These are phyloP conservation scores for Beris chalybata DNA, from an alignment of 2,888 invertebrate genomes.

Conservation along the genomic window DNA sequence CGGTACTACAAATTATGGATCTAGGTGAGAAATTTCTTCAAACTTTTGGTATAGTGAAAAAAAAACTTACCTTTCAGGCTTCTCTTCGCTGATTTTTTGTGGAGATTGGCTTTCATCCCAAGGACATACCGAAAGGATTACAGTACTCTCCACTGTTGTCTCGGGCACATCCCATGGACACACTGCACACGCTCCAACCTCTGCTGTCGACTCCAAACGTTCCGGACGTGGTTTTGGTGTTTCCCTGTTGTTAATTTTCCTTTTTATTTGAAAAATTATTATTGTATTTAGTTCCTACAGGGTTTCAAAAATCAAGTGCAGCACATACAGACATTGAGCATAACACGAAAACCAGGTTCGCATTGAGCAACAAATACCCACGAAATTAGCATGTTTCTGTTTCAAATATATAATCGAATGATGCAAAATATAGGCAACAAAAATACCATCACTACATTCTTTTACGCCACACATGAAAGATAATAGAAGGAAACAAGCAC, in stretches of 20 bases:
- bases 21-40: neutral
- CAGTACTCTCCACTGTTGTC: conserved; percentile 39
- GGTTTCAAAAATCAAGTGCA: conserved; percentile 5
- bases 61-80: conserved; percentile 28
- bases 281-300: conserved; percentile 13
- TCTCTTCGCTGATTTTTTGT: conserved; percentile 1
- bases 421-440: no score
- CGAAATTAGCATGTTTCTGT: no score
- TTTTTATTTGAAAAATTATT: conserved; percentile 25
- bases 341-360: no score
- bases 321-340: neutral
- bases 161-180: conserved; percentile 54
- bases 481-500: no score
- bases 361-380: no score
- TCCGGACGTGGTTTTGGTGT: conserved; percentile 34
- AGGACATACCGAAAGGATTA: conserved; percentile 50
- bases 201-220: conserved; percentile 50
- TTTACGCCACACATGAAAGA: no score
- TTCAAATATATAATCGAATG: no score
- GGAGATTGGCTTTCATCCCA: conserved; percentile 48
- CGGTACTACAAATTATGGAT: conserved; percentile 43
- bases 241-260: conserved; percentile 28
- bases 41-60: neutral
- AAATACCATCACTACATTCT: no score
- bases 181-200: conserved; percentile 47